Conservation (phyloP, 2,113 vertebrate species). For the Eurypyga helias region DNA sequence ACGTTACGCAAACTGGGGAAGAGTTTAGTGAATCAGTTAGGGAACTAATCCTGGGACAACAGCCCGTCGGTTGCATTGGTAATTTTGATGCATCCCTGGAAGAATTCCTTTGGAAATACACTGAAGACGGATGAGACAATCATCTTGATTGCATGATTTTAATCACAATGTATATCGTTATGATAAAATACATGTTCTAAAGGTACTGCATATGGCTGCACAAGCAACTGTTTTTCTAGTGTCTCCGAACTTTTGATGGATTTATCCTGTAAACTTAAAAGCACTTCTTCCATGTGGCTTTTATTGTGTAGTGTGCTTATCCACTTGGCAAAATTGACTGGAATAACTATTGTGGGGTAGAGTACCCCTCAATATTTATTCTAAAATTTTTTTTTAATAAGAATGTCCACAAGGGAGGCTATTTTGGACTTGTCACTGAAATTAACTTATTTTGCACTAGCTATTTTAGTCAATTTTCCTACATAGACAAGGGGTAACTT, state of each 20-base stretch:
- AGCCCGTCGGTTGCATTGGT: neutral
- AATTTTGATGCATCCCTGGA: neutral
- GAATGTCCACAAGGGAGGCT: neutral
- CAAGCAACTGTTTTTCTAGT: neutral
- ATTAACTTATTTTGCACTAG: neutral
- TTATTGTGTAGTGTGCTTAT: neutral
- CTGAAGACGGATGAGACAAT: neutral
- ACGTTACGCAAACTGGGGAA: neutral
- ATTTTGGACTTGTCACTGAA: neutral
- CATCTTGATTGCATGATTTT: neutral
- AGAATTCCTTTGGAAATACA: neutral
- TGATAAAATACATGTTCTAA: neutral
- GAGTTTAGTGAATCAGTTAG: neutral
- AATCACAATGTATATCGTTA: neutral
- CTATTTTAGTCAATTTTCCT: neutral
- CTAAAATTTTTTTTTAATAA: neutral
- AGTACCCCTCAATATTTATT: neutral
- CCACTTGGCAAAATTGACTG: neutral
- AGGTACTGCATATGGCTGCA: neutral
- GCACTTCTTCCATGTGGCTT: neutral
- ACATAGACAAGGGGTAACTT: neutral
- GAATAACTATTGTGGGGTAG: neutral
- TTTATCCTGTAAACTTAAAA: neutral
- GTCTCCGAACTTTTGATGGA: neutral
- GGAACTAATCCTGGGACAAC: neutral